These are phyloP conservation scores for Lepeophtheirus salmonis DNA, from an alignment of 1,140 invertebrate genomes.

Conservation along the genomic window DNA sequence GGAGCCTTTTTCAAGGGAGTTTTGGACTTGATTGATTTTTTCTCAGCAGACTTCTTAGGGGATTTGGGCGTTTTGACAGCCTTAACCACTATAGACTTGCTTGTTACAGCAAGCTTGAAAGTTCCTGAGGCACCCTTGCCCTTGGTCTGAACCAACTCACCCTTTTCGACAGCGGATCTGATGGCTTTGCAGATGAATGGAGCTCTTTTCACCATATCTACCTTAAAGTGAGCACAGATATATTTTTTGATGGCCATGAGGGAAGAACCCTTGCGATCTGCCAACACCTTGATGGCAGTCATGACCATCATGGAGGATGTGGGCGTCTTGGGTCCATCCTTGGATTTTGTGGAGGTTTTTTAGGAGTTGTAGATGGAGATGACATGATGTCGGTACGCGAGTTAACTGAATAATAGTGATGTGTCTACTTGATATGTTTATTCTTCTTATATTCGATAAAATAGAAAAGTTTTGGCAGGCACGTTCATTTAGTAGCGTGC, in stretches of 20 bases:
- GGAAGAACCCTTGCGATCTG: constrained; percentile 39
- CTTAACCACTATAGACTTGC: constrained; percentile 18
- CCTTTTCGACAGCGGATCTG: constrained; percentile 28
- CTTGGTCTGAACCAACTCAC: constrained; percentile 37
- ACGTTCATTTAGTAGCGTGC: too few species aligned
- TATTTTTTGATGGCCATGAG: constrained; percentile 43
- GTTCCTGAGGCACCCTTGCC: constrained; percentile 40
- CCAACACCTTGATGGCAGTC: constrained; percentile 37
- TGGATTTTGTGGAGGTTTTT: constrained; percentile 20
- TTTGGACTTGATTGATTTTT: constrained; percentile 19
- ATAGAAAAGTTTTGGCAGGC: too few species aligned
- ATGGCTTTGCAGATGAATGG: constrained; percentile 36
- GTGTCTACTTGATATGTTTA: too few species aligned
- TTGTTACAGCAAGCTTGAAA: constrained; percentile 32
- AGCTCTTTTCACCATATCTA: constrained; percentile 36
- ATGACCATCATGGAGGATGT: constrained; percentile 29
- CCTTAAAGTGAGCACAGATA: constrained; percentile 35
- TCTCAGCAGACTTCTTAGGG: constrained; percentile 20
- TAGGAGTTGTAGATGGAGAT: constrained; percentile 4
- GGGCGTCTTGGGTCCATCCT: constrained; percentile 25
- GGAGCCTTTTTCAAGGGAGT: constrained; percentile 12
- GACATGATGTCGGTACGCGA: too few species aligned
- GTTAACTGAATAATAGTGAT: too few species aligned
- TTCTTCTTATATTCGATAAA: too few species aligned
- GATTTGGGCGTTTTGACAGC: constrained; percentile 25